Conservation (phyloP, 2,888 invertebrate genomes). For the Dolichopus griseipennis region DNA sequence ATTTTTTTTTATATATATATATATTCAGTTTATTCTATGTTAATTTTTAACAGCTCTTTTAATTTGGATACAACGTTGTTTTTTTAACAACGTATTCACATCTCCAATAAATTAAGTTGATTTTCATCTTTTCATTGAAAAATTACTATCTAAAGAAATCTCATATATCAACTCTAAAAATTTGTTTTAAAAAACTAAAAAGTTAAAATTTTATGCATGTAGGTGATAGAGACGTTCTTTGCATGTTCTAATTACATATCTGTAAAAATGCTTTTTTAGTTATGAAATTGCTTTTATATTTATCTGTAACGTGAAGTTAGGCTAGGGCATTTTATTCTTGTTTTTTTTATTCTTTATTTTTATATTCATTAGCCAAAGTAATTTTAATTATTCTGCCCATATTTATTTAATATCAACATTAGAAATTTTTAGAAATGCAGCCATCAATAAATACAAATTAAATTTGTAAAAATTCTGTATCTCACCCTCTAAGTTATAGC, state of each 20-base stretch:
- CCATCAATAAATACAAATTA: neutral
- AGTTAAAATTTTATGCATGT: neutral
- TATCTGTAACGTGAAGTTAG: neutral
- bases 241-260: too few relatives aligned
- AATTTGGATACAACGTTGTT: neutral
- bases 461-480: neutral
- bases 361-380: neutral
- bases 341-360: neutral
- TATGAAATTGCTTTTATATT: neutral
- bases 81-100: neutral
- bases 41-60: neutral
- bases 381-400: neutral
- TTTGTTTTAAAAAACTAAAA: neutral
- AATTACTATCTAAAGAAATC: constrained; percentile 1
- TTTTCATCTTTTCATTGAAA: neutral
- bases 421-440: neutral
- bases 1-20: too few relatives aligned
- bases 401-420: neutral
- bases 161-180: neutral
- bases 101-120: constrained; percentile 1
- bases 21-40: neutral
- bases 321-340: neutral
- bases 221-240: neutral
- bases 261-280: too few relatives aligned
- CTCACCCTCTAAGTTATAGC: neutral